These are phyloP conservation scores for Melanostoma mellinum DNA, from an alignment of 2,888 invertebrate genomes.

Conservation along the genomic window DNA sequence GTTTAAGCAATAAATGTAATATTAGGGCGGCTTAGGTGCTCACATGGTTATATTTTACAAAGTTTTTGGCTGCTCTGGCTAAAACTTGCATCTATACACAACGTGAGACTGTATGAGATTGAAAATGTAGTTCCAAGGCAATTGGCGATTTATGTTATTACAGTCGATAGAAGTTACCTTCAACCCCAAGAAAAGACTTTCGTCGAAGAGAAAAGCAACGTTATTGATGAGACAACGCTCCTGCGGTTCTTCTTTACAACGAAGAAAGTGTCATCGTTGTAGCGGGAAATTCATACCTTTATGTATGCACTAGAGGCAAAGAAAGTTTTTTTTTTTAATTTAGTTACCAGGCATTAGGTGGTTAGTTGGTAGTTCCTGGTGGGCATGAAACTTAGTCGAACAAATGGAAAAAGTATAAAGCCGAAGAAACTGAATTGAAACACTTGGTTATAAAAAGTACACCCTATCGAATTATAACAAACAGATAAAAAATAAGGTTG, in stretches of 20 bases:
- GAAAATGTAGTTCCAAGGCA: constrained; percentile 12
- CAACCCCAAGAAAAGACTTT: constrained; percentile 13
- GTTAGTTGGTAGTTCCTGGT: no score
- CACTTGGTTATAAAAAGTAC: no score
- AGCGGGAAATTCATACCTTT: constrained; percentile 1
- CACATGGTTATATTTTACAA: constrained; percentile 28
- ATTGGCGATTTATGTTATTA: constrained; percentile 46
- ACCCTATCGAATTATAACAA: no score
- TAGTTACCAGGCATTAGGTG: background rate
- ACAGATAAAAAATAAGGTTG: no score
- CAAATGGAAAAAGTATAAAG: no score
- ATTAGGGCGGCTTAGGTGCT: constrained; percentile 25
- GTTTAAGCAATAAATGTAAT: constrained; percentile 46
- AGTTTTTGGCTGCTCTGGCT: background rate
- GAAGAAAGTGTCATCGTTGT: background rate
- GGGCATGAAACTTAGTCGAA: no score
- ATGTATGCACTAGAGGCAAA: background rate
- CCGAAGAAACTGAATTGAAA: no score
- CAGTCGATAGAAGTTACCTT: constrained; percentile 13
- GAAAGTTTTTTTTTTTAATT: constrained; percentile 11
- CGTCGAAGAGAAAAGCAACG: constrained; percentile 9
- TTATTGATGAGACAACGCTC: constrained; percentile 1
- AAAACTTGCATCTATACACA: constrained; percentile 18
- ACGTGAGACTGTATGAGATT: constrained; percentile 4
- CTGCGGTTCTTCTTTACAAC: background rate